Conservation (phyloP, 1,140 invertebrate genomes). For the Globodera rostochiensis region DNA sequence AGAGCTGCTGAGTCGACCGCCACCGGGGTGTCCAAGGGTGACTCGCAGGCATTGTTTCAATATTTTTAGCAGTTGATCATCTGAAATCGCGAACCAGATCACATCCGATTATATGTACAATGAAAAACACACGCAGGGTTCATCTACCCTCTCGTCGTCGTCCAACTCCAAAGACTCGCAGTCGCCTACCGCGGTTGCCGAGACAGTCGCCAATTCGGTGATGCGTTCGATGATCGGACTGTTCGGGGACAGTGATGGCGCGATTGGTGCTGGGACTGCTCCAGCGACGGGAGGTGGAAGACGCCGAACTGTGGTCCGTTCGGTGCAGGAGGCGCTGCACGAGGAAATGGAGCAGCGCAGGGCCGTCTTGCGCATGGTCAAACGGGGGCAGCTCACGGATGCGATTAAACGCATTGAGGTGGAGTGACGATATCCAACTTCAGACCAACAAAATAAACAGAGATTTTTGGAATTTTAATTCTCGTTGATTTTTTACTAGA, state of each 20-base stretch:
- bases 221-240: constrained; percentile 30
- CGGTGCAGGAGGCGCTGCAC: constrained; percentile 26
- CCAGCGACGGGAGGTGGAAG: neutral
- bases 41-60: constrained; percentile 12
- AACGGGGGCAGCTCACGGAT: constrained; percentile 88
- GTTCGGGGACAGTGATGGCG: neutral
- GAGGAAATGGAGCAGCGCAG: constrained; percentile 67
- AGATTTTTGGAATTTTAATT: neutral
- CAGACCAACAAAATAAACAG: neutral
- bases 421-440: constrained; percentile 57
- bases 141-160: neutral
- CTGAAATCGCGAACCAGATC: too few relatives aligned
- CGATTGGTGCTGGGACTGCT: neutral
- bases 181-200: constrained; percentile 2
- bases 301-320: constrained; percentile 32
- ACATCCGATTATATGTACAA: too few relatives aligned
- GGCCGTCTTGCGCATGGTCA: constrained; percentile 87
- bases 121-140: neutral
- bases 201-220: constrained; percentile 22
- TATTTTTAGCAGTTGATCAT: neutral
- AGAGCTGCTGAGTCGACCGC: neutral
- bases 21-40: constrained; percentile 3
- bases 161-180: constrained; percentile 31
- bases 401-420: constrained; percentile 72
- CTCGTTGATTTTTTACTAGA: too few relatives aligned